phyloP scores from a whole-genome alignment of 2,797 vertebrate species.

The Cynodonichthys magdalenae region DNA sequence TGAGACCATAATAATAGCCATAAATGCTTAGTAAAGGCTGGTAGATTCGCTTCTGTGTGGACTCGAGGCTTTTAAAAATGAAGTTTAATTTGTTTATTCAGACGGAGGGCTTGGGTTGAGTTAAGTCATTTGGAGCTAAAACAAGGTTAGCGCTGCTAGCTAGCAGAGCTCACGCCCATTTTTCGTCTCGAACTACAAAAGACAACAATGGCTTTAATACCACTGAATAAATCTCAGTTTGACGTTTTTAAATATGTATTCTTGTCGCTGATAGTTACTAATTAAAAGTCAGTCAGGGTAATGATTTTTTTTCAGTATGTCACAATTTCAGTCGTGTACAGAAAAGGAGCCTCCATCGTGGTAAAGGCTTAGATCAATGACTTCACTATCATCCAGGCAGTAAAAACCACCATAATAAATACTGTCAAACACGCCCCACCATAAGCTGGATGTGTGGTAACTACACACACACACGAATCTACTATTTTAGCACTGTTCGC shows the following conservation, averaged over 20 bases:
- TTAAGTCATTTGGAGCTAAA: constrained; percentile 25
- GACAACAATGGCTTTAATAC: neutral
- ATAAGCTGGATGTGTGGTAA: too few species aligned
- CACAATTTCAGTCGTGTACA: neutral
- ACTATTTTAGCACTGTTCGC: neutral
- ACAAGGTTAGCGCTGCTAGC: constrained; percentile 51
- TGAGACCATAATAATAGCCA: neutral
- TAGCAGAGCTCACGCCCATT: constrained; percentile 62
- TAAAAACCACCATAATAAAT: too few species aligned
- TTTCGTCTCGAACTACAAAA: constrained; percentile 5
- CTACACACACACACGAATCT: neutral
- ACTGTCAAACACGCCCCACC: neutral
- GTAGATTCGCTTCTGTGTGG: neutral
- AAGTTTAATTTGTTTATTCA: neutral
- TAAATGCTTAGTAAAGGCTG: rapidly evolving
- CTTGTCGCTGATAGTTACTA: too few species aligned
- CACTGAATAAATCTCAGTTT: neutral
- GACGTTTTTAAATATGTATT: too few species aligned
- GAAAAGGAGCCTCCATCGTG: neutral
- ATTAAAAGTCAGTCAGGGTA: too few species aligned
- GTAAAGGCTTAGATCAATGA: neutral
- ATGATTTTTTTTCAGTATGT: too few species aligned
- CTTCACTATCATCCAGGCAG: too few species aligned
- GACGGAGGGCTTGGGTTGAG: neutral
- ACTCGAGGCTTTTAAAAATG: neutral